Base-by-base conservation (phyloP, 2,797 vertebrate species). In the Mionectes olivaceus region DNA sequence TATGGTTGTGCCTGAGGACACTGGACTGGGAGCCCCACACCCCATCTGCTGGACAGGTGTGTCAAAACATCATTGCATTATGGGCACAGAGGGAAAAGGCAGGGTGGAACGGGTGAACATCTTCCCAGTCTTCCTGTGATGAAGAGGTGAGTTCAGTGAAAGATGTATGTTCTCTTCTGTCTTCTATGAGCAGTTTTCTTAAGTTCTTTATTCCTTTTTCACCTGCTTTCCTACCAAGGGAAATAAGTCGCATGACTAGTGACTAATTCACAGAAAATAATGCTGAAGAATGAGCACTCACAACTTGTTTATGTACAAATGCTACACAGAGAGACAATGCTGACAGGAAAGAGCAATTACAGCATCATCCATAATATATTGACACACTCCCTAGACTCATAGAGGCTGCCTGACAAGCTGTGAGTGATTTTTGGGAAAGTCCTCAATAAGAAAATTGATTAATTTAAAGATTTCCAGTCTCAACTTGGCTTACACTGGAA, bases 271-370 rank as follows among this genome's bases (percentile, higher is more conserved):
- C 9, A 52, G 33, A 81, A 78, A 76, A 86, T 28, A 35, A 30
- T 1, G 6, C 37, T 69, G 82, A 89, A 94, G 70, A 90, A 75
- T 28, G 27, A 93, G 41, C 76, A 53, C 23, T 76, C 70, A 11
- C 24, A 6, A 49, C 43, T 67, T 77, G 30, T 87, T 86, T 84
- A 65, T 50, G n/a, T 70, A 39, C 55, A 78, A 47, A 33, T n/a
- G 56, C 63, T 53, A 13, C 63, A 43, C 1, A 4, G 71, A 69
- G 61, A 82, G 41, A 59, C 47, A 76, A 60, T 2, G 16, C 30
- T 91, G 85, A 74, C 82, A 89, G 43, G 74, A 78, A 28, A 44
- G 85, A 78, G 61, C 67, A 77, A 69, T 88, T 91, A 60, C n/a
- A 88, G 18, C 32, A 65, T 47, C 79, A 83, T 33, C 80, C 73